Conservation (phyloP, 37 sponge, comb jelly and placozoan genomes). For the Spongia lamella region DNA sequence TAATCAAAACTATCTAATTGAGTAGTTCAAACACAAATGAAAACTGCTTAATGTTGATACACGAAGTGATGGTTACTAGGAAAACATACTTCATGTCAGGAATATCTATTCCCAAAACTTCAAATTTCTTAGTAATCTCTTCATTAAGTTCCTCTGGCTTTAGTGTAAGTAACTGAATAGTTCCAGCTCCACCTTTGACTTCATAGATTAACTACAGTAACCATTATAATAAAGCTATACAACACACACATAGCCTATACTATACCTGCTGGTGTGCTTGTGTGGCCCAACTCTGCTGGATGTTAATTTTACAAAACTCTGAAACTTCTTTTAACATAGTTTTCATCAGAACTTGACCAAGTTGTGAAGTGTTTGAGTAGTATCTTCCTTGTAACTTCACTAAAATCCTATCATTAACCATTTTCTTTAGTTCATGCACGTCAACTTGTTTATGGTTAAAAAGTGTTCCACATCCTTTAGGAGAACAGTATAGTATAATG, state of each 20-base stretch:
- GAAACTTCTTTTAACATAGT: conserved; percentile 80
- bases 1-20: no score
- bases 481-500: not conserved
- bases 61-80: no score
- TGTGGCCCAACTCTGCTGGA: conserved; percentile 60
- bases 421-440: no score
- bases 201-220: conserved; percentile 63
- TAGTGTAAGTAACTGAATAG: conserved; percentile 58
- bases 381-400: no score
- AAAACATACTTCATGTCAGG: conserved; percentile 55
- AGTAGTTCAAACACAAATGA: no score
- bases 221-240: not conserved
- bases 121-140: conserved; percentile 34
- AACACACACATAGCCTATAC: not conserved
- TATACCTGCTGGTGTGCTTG: conserved; percentile 76
- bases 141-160: conserved; percentile 52
- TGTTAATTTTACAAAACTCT: conserved; percentile 70
- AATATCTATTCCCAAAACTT: conserved; percentile 47
- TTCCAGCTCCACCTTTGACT: conserved; percentile 53
- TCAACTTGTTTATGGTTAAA: no score
- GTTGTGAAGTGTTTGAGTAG: conserved; percentile 50
- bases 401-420: no score
- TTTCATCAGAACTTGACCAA: conserved; percentile 82
- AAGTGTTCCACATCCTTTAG: not conserved
- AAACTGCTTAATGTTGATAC: no score